These are phyloP conservation scores for Nemopilema nomurai DNA, from an alignment of 30 jellyfish, hydroid and myxozoan species.

Conservation along the genomic window DNA sequence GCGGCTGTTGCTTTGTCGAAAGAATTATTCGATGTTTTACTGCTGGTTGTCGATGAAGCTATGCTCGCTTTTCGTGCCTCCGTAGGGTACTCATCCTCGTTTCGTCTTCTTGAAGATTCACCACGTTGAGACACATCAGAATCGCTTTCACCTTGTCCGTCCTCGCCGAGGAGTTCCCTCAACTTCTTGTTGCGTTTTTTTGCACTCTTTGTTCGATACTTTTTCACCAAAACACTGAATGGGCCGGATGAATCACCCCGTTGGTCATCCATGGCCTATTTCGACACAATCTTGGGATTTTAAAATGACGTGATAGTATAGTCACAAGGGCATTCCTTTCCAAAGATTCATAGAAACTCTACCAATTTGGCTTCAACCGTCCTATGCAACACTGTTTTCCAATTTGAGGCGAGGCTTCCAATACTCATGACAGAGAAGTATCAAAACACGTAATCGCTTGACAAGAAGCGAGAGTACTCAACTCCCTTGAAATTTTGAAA, in stretches of 20 bases:
- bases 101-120: constrained; percentile 12
- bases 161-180: constrained; percentile 55
- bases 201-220: constrained; percentile 20
- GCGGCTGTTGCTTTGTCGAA: background rate
- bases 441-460: background rate
- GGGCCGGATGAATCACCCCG: constrained; percentile 27
- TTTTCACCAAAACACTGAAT: constrained; percentile 37
- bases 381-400: background rate
- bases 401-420: background rate
- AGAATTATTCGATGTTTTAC: background rate
- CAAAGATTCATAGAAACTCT: background rate
- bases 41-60: constrained; percentile 12
- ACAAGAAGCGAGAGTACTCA: background rate
- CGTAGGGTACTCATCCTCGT: background rate
- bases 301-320: too few species aligned
- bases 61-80: constrained; percentile 1
- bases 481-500: background rate
- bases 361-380: background rate
- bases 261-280: constrained; percentile 39
- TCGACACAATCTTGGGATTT: too few species aligned
- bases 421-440: background rate
- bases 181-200: constrained; percentile 25
- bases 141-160: constrained; percentile 30
- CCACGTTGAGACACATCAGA: constrained; percentile 38
- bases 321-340: background rate